phyloP scores from a whole-genome alignment of 1,140 invertebrate species.

The Drosophila lowei region DNA sequence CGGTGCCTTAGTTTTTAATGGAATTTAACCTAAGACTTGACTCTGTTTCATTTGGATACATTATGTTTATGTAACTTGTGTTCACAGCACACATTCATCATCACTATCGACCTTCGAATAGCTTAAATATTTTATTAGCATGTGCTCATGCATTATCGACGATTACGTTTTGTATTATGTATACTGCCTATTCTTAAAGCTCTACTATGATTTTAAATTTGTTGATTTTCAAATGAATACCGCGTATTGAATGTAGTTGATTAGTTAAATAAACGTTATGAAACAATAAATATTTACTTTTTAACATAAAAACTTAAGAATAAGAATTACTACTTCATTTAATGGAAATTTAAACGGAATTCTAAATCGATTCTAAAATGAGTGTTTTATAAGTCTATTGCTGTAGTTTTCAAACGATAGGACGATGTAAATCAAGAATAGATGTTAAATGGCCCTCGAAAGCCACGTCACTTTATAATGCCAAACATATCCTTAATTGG shows the following conservation, averaged over 20 bases:
- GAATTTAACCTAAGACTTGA: slow-evolving; percentile 2
- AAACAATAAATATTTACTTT: slow-evolving; percentile 58
- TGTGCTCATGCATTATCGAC: slow-evolving; percentile 31
- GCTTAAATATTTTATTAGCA: slow-evolving; percentile 6
- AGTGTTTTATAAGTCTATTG: no score
- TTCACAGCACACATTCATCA: slow-evolving; percentile 26
- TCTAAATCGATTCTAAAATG: no score
- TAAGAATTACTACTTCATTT: no score
- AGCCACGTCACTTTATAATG: no score
- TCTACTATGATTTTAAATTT: slow-evolving; percentile 55
- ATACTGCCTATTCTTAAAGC: slow-evolving; percentile 2
- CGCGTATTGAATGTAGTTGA: slow-evolving; percentile 48
- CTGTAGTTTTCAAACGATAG: no score
- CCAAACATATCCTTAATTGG: no score
- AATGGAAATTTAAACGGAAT: no score
- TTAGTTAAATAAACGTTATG: slow-evolving; percentile 55
- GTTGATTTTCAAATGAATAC: slow-evolving; percentile 52
- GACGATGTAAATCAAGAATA: no score
- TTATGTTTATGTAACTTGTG: neutral
- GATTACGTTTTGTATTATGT: slow-evolving; percentile 27
- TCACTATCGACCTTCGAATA: slow-evolving; percentile 3
- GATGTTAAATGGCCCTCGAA: no score
- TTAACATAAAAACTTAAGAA: no score
- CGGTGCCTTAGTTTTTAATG: slow-evolving; percentile 82
- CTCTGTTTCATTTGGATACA: neutral